These are phyloP conservation scores for Ciconia stormi DNA, from an alignment of 2,113 vertebrate species.

Conservation along the genomic window DNA sequence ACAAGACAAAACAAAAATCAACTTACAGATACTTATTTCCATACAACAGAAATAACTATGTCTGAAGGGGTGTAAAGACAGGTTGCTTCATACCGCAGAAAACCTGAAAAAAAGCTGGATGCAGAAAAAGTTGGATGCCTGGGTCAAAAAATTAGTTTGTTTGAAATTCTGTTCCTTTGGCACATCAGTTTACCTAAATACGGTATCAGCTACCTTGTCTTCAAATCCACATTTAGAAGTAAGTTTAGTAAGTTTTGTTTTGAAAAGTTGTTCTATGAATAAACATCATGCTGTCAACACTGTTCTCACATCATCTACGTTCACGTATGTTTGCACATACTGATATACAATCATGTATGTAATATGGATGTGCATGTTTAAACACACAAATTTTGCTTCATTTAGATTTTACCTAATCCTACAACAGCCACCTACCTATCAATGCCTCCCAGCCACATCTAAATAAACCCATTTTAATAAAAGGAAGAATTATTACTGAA, in stretches of 20 bases:
- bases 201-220: neutral
- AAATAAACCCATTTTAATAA: neutral
- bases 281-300: neutral
- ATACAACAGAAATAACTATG: neutral
- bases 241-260: neutral
- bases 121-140: neutral
- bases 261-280: neutral
- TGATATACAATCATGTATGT: accelerated
- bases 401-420: neutral
- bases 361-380: neutral
- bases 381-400: neutral
- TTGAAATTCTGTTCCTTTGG: neutral
- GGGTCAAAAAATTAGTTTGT: neutral
- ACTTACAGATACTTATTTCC: neutral
- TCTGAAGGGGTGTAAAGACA: neutral
- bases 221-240: neutral
- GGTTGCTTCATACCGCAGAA: neutral
- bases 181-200: neutral
- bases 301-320: neutral
- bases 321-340: accelerated
- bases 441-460: neutral
- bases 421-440: neutral
- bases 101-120: neutral
- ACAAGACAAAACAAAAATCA: neutral
- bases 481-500: neutral